phyloP scores from a whole-genome alignment of 2,113 vertebrate species.

The Rynchops niger region DNA sequence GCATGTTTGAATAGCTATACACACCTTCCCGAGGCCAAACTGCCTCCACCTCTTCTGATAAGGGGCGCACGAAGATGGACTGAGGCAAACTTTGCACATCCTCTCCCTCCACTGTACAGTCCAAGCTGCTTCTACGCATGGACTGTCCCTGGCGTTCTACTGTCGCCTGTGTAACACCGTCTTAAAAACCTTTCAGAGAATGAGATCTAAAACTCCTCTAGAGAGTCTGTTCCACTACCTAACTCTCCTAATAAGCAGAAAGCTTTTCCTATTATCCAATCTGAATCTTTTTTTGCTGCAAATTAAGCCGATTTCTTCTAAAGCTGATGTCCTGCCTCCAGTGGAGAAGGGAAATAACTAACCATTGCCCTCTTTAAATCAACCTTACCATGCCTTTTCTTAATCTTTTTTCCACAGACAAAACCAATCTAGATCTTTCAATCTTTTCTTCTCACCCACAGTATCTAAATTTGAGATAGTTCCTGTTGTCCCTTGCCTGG shows the following conservation, averaged over 20 bases:
- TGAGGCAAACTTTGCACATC: background rate
- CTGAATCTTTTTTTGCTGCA: background rate
- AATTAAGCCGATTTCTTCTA: slow-evolving; percentile 17
- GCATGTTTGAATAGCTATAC: background rate
- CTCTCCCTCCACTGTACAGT: background rate
- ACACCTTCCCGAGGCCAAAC: background rate
- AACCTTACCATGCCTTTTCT: background rate
- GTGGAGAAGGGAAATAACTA: background rate
- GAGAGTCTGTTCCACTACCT: background rate
- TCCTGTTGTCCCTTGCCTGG: background rate
- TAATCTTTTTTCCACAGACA: background rate
- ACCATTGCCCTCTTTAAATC: background rate
- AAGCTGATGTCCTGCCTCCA: background rate
- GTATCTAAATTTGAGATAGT: background rate
- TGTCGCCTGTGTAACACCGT: background rate
- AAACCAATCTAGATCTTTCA: background rate
- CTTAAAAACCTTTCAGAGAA: background rate
- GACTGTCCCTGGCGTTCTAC: background rate
- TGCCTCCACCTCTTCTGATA: background rate
- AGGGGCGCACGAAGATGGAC: background rate
- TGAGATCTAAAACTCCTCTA: background rate
- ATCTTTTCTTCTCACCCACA: background rate
- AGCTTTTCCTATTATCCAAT: background rate
- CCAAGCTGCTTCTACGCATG: background rate
- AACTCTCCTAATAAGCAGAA: background rate